Evolutionary conservation across 2,888 invertebrate species (phyloP).

Genomic region (Heteropelma amictum): DNA sequence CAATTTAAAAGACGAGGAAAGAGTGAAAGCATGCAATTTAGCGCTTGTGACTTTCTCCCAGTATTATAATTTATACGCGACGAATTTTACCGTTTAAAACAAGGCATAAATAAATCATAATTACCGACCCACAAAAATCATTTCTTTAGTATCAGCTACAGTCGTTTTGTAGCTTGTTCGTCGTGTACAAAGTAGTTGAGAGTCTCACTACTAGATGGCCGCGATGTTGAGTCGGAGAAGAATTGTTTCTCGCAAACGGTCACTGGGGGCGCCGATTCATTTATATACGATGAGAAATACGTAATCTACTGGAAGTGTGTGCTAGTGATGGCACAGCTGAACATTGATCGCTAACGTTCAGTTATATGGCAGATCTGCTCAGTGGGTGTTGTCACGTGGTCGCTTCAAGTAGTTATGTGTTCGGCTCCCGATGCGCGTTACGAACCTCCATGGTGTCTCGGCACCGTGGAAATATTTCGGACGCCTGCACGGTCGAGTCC

Average conservation of each 20-base stretch:
- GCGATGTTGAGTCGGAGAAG: neutral
- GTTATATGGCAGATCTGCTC: conserved; percentile 82
- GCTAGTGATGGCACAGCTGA: conserved; percentile 83
- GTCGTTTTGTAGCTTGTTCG: neutral
- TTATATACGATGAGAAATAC: conserved; percentile 56
- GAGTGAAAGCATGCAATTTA: too few species aligned
- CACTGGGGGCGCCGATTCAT: neutral
- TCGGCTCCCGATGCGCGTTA: conserved; percentile 79
- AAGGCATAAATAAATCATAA: too few species aligned
- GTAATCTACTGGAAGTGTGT: conserved; percentile 79
- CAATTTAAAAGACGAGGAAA: too few species aligned
- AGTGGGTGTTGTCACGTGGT: conserved; percentile 83
- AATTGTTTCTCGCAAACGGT: conserved; percentile 59
- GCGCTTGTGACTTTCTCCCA: too few species aligned
- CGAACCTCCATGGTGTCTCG: conserved; percentile 66
- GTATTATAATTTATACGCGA: too few species aligned
- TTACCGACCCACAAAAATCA: too few species aligned
- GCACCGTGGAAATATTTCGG: conserved; percentile 64
- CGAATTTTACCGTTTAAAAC: too few species aligned
- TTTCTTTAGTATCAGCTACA: too few species aligned
- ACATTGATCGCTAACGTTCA: conserved; percentile 81
- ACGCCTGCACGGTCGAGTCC: conserved; percentile 80
- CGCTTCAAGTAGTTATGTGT: conserved; percentile 81
- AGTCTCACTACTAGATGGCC: conserved; percentile 34
- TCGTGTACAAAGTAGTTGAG: neutral